These are phyloP conservation scores for Oryzias woworae DNA, from an alignment of 2,113 vertebrate genomes.

Conservation along the genomic window DNA sequence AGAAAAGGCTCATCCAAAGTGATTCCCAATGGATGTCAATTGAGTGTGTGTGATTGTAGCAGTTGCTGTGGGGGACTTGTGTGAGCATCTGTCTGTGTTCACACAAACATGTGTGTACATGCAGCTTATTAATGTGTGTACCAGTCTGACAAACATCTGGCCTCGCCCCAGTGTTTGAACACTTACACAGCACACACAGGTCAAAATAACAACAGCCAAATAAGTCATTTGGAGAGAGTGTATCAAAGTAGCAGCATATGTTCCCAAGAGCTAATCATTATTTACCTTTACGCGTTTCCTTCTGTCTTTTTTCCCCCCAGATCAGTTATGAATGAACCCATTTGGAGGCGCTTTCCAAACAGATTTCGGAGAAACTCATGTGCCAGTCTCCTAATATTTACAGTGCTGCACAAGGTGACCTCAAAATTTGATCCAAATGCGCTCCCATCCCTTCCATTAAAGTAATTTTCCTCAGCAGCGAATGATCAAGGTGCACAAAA, in stretches of 20 bases:
- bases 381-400: conserved; percentile 41
- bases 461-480: conserved; percentile 3
- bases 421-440: conserved; percentile 11
- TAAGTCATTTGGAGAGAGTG: conserved; percentile 61
- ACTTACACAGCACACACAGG: conserved; percentile 63
- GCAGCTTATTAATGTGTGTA: conserved; percentile 61
- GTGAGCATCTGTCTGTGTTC: conserved; percentile 28
- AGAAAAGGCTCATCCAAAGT: conserved; percentile 5
- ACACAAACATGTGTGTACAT: conserved; percentile 8
- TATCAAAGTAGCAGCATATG: conserved; percentile 52
- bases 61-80: conserved; percentile 1
- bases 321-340: conserved; percentile 52
- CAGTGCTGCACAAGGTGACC: conserved; percentile 26
- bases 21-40: conserved; percentile 37
- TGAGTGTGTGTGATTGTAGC: background rate
- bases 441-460: conserved; percentile 17
- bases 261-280: conserved; percentile 48
- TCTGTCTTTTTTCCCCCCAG: conserved; percentile 24
- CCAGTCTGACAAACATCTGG: conserved; percentile 71
- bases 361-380: conserved; percentile 4
- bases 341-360: conserved; percentile 35
- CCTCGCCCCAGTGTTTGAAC: conserved; percentile 59
- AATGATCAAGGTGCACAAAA: conserved; percentile 20
- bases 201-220: conserved; percentile 68
- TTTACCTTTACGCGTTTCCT: conserved; percentile 51